Evolutionary conservation across 2,113 vertebrate genomes (phyloP), one percentile per base, ranked within the genome.

Genomic region (Pseudorectes ferrugineus): DNA sequence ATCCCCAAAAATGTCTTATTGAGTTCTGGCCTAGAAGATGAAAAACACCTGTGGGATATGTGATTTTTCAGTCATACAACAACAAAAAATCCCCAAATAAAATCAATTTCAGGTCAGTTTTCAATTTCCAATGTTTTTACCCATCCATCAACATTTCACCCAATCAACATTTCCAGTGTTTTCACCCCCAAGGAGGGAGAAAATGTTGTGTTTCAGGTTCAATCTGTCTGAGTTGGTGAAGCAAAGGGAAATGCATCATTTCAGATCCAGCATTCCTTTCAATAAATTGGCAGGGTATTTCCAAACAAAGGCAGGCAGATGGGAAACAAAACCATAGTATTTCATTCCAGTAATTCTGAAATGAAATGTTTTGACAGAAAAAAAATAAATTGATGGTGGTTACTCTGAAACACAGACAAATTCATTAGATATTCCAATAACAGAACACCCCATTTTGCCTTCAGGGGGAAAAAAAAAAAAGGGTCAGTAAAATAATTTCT

Each of bases 271-370:
- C 68, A 66, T 78, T 51, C 63, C 58, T 58, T 89, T 58, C 93
- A 73, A 74, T 45, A 76, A 76, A 66, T 55, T 57, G 67, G 57
- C 89, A 94, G 85, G n/a, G 49, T 59, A 48, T 92, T 88, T 88
- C 40, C 67, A 82, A 88, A 83, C 93, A 73, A 75, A 79, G 71
- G 82, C 78, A 85, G 71, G 74, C 95, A 93, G 93, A 91, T 57
- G 78, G 82, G 82, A 91, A 94, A 85, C 70, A 92, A 94, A 95
- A 36, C 5, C 58, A 4, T 22, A 28, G 31, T 61, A 72, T 85
- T 93, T 92, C 83, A 85, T 58, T 90, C 68, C 68, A 48, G 67
- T 71, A 74, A 88, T 18, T 43, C 20, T 40, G 79, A 93, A 91
- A 93, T 86, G 75, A 90, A 92, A 93, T 35, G 78, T 83, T 97